Conservation (phyloP, 2,113 vertebrate genomes). For the Bagarius yarrelli region DNA sequence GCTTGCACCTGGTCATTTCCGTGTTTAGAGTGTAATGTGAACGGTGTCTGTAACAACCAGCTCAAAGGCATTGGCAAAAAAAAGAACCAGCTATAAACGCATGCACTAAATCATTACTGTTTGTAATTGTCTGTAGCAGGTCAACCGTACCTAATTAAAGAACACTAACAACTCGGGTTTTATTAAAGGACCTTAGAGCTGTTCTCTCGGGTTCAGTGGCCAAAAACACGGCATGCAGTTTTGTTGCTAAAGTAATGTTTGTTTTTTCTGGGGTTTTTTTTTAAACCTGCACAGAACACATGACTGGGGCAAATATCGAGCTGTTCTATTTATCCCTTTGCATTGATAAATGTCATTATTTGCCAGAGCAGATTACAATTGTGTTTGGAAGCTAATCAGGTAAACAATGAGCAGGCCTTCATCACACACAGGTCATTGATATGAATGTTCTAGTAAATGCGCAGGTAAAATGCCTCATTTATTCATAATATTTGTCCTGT, state of each 20-base stretch:
- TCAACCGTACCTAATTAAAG: constrained; percentile 1
- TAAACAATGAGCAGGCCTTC: neutral
- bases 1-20: neutral
- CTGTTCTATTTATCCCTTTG: too few relatives aligned
- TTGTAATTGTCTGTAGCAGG: neutral
- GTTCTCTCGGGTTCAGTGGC: neutral
- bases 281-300: too few relatives aligned
- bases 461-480: too few relatives aligned
- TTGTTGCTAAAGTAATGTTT: too few relatives aligned
- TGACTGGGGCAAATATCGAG: too few relatives aligned
- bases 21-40: neutral
- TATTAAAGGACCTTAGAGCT: neutral
- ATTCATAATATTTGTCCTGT: too few relatives aligned
- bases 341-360: too few relatives aligned
- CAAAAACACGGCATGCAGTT: too few relatives aligned
- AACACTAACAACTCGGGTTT: neutral
- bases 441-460: too few relatives aligned
- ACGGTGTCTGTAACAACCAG: neutral
- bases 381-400: neutral
- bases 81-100: neutral
- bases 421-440: too few relatives aligned
- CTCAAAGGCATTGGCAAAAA: neutral
- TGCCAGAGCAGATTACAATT: too few relatives aligned
- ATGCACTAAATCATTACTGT: constrained; percentile 6
- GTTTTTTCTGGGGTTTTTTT: too few relatives aligned